Conservation (phyloP, 64 coral and sea anemone species). For the Pachyseris speciosa region DNA sequence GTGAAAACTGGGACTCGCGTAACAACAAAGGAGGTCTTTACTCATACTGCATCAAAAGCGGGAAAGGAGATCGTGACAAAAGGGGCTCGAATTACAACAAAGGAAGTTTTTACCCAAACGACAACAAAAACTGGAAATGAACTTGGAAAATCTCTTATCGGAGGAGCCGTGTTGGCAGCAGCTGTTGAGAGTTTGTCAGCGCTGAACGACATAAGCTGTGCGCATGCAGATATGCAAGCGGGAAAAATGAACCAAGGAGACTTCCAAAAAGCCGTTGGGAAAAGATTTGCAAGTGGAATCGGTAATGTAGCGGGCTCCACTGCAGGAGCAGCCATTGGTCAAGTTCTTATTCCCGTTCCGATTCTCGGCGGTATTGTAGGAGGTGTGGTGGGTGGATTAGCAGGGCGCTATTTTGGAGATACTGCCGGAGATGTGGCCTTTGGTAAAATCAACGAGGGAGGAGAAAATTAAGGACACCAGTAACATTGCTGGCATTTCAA, state of each 20-base stretch:
- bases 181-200: background rate
- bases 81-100: background rate
- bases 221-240: background rate
- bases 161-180: background rate
- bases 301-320: background rate
- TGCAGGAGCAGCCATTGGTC: slow-evolving; percentile 1
- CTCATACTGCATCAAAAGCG: too few relatives aligned
- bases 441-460: background rate
- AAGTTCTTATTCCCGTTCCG: slow-evolving; percentile 52
- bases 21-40: too few relatives aligned
- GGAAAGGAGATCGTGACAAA: too few relatives aligned
- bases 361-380: slow-evolving; percentile 3
- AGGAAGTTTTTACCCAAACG: background rate
- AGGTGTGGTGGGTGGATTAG: background rate
- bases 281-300: background rate
- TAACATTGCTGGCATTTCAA: too few relatives aligned
- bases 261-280: background rate
- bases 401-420: background rate
- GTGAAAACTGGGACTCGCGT: too few relatives aligned
- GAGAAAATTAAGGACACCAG: background rate
- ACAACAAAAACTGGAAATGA: background rate
- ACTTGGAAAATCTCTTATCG: background rate
- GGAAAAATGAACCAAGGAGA: background rate
- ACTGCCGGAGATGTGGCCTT: background rate
- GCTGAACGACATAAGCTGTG: background rate